phyloP scores from a whole-genome alignment of 2,113 vertebrate species.

The Miniopterus natalensis region DNA sequence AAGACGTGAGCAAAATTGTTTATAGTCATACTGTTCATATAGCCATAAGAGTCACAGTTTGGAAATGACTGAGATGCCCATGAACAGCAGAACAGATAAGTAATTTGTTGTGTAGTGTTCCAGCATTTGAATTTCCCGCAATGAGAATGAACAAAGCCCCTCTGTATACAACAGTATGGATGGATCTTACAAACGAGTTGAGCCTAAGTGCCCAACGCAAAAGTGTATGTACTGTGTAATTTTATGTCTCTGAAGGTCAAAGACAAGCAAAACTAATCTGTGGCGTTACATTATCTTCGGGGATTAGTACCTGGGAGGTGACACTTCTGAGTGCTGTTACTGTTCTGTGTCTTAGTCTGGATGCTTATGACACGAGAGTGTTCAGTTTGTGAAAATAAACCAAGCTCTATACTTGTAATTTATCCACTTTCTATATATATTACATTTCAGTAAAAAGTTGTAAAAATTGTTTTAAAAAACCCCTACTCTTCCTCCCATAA shows the following conservation, averaged over 20 bases:
- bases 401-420: not conserved
- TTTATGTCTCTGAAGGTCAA: not conserved
- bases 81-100: not conserved
- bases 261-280: not conserved
- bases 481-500: not conserved
- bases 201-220: not conserved
- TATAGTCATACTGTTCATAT: not conserved
- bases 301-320: not conserved
- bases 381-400: not conserved
- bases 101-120: not conserved
- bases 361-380: not conserved
- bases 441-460: not conserved
- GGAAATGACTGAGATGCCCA: not conserved
- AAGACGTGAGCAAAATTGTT: not conserved
- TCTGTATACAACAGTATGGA: fast-evolving
- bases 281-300: not conserved
- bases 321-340: not conserved
- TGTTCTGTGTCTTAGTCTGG: not conserved
- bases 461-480: not conserved
- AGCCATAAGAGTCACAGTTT: not conserved
- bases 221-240: not conserved
- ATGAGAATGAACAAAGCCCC: not conserved
- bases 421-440: not conserved
- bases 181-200: not conserved
- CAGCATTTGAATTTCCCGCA: not conserved